Evolutionary conservation across 1,140 invertebrate species (phyloP).

Genomic region (Saccostrea echinata): DNA sequence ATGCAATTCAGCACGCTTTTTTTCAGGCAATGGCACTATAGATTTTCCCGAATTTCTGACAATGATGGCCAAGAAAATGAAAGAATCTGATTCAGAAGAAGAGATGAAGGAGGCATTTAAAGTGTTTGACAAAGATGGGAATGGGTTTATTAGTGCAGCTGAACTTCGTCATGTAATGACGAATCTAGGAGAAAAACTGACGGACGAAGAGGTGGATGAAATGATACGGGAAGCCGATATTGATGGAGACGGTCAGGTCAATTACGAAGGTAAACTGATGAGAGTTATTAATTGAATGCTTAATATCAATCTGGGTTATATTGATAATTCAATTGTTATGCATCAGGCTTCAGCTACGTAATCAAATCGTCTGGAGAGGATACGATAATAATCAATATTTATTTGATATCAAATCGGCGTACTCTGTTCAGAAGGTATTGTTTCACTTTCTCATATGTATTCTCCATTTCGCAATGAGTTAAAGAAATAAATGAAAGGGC

Average conservation of each 20-base stretch:
- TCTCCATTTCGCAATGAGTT: too few species aligned
- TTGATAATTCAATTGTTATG: not conserved
- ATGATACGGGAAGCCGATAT: conserved; percentile 55
- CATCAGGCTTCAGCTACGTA: not conserved
- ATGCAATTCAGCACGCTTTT: not conserved
- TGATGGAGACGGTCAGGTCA: conserved; percentile 48
- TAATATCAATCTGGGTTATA: not conserved
- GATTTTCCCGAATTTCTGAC: conserved; percentile 97
- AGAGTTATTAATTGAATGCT: not conserved
- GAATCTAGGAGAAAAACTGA: conserved; percentile 48
- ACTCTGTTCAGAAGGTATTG: too few species aligned
- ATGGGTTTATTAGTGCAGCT: conserved; percentile 50
- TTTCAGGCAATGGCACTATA: conserved; percentile 96
- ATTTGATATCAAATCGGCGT: too few species aligned
- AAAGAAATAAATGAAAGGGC: too few species aligned
- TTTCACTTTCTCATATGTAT: too few species aligned
- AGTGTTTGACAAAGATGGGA: conserved; percentile 53
- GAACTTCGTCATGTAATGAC: conserved; percentile 55
- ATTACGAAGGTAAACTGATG: conserved; percentile 48
- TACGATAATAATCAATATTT: too few species aligned
- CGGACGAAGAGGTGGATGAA: conserved; percentile 52
- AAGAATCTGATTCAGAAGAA: conserved; percentile 98
- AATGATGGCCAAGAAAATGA: conserved; percentile 99
- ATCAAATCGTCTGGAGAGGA: too few species aligned
- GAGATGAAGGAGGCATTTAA: conserved; percentile 51